These are phyloP conservation scores for Beris morrisii DNA, from an alignment of 2,888 invertebrate species.

Conservation along the genomic window DNA sequence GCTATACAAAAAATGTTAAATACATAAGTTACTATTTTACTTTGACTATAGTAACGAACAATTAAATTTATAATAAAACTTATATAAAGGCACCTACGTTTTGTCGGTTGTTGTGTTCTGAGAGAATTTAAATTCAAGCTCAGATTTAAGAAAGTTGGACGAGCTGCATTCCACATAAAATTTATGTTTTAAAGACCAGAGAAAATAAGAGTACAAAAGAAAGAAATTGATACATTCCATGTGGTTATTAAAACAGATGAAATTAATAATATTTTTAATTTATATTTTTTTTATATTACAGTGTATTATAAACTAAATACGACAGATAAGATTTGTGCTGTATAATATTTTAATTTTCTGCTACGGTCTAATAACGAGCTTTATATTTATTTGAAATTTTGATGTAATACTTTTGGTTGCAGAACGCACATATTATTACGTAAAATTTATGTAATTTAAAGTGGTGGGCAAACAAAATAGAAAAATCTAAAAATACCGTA, in stretches of 20 bases:
- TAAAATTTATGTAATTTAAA: too few relatives aligned
- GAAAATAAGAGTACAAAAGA: background rate
- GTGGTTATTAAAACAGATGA: too few relatives aligned
- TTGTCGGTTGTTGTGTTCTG: conserved; percentile 83
- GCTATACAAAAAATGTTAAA: conserved; percentile 56
- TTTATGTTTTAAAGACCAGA: conserved; percentile 27
- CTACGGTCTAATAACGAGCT: too few relatives aligned
- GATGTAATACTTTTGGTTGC: too few relatives aligned
- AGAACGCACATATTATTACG: too few relatives aligned
- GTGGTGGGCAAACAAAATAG: too few relatives aligned
- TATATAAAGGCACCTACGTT: conserved; percentile 73
- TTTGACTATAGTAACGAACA: background rate
- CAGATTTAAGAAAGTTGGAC: conserved; percentile 97
- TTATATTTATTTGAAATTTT: too few relatives aligned
- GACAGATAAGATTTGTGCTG: too few relatives aligned
- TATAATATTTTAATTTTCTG: too few relatives aligned
- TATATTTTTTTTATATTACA: too few relatives aligned
- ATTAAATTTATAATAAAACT: conserved; percentile 30
- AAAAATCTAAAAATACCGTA: too few relatives aligned
- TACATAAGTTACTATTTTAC: conserved; percentile 34
- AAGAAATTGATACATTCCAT: background rate
- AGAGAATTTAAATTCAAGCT: conserved; percentile 91
- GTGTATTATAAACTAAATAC: too few relatives aligned
- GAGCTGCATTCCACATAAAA: conserved; percentile 74
- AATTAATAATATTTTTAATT: conserved; percentile 24